phyloP scores from a whole-genome alignment of 1,140 invertebrate species.

The Apis florea region DNA sequence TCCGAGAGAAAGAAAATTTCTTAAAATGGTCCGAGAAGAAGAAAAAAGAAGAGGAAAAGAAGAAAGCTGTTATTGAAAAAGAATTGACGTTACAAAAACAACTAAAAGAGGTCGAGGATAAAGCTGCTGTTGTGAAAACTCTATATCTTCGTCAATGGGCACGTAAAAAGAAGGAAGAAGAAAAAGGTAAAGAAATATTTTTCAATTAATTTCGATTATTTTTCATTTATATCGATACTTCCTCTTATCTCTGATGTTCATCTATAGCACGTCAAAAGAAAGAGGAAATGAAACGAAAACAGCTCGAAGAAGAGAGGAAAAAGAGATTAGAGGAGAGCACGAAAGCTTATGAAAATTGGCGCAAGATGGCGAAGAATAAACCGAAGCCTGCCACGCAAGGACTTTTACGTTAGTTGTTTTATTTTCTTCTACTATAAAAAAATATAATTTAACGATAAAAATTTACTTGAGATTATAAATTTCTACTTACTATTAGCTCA shows the following conservation, averaged over 20 bases:
- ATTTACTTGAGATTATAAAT: not conserved
- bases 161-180: conserved; percentile 68
- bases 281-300: conserved; percentile 56
- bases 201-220: no score
- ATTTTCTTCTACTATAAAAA: not conserved
- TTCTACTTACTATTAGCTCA: conserved; percentile 64
- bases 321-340: conserved; percentile 65
- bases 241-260: not conserved
- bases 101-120: conserved; percentile 67
- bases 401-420: conserved; percentile 72
- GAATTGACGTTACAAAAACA: conserved; percentile 64
- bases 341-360: conserved; percentile 75
- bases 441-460: not conserved
- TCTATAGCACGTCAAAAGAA: conserved; percentile 51
- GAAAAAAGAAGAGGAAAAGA: conserved; percentile 61
- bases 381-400: conserved; percentile 77
- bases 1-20: conserved; percentile 67
- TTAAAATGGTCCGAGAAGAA: conserved; percentile 69
- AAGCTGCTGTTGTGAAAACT: conserved; percentile 60
- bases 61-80: conserved; percentile 57
- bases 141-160: conserved; percentile 69
- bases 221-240: not conserved
- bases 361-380: conserved; percentile 69
- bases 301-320: conserved; percentile 60
- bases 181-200: conserved; percentile 60